These are phyloP conservation scores for Carcinoscorpius rotundicauda DNA, from an alignment of 1,140 invertebrate species.

Conservation along the genomic window DNA sequence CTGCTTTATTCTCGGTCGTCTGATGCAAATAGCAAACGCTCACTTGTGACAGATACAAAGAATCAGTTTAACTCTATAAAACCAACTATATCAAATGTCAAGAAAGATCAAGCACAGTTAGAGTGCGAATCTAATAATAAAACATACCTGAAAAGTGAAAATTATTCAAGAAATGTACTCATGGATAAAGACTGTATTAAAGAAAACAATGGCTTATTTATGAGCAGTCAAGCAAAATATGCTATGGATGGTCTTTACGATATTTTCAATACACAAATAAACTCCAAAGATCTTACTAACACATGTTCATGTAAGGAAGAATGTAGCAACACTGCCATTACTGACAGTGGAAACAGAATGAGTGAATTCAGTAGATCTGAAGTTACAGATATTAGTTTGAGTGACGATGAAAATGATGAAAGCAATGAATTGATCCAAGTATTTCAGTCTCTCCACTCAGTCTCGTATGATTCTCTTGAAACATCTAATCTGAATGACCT, in stretches of 20 bases:
- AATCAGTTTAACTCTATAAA: neutral
- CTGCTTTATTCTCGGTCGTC: constrained; percentile 2
- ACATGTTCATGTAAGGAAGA: too few species aligned
- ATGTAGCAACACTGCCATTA: too few species aligned
- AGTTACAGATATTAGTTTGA: neutral
- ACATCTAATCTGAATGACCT: constrained; percentile 6
- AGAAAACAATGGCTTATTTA: too few species aligned
- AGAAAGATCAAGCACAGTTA: constrained; percentile 36
- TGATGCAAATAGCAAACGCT: neutral
- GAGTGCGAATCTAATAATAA: constrained; percentile 37
- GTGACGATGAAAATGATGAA: neutral
- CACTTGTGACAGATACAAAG: neutral
- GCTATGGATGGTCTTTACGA: too few species aligned
- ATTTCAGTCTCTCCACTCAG: neutral
- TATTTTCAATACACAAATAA: too few species aligned
- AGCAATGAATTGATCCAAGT: neutral
- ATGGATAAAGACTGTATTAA: too few species aligned
- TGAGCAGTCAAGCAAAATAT: too few species aligned
- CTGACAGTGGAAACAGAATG: too few species aligned
- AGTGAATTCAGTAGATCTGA: neutral
- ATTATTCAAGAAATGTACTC: too few species aligned
- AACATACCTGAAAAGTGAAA: neutral
- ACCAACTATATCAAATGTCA: neutral
- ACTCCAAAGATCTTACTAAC: too few species aligned
- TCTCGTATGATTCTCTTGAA: constrained; percentile 4